Conservation (phyloP, 2,797 vertebrate species). For the Spinus pinus region DNA sequence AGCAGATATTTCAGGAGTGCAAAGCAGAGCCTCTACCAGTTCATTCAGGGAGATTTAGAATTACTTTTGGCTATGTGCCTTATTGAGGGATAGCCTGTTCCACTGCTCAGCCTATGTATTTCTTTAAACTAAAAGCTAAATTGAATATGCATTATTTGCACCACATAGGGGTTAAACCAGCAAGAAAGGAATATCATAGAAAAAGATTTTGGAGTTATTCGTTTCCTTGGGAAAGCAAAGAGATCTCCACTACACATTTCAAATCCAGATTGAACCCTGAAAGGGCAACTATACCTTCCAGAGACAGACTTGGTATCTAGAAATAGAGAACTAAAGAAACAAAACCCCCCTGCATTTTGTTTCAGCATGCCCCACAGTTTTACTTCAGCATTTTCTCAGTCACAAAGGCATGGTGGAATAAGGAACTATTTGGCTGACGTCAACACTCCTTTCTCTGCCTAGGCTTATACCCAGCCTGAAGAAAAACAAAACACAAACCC, state of each 20-base stretch:
- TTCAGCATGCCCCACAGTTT: not conserved
- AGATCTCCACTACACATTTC: not conserved
- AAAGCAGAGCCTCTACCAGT: not conserved
- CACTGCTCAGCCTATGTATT: not conserved
- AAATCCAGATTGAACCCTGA: not conserved
- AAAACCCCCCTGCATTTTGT: not conserved
- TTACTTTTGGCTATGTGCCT: not conserved
- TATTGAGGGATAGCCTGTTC: not conserved
- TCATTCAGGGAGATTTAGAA: not conserved
- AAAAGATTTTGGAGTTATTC: not conserved
- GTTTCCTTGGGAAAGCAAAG: not conserved
- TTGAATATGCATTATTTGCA: not conserved
- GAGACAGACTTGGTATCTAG: not conserved
- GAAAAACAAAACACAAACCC: accelerated
- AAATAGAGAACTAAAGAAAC: not conserved
- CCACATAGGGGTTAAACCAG: not conserved
- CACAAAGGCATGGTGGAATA: not conserved
- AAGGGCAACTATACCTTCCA: not conserved
- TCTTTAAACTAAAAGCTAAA: not conserved
- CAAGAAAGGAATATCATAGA: not conserved
- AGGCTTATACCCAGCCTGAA: not conserved
- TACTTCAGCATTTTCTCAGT: not conserved
- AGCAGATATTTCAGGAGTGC: not conserved
- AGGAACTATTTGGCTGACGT: not conserved
- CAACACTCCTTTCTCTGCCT: not conserved